Evolutionary conservation across 1,140 invertebrate species (phyloP).

Genomic region (Aphelinus atriplicis): DNA sequence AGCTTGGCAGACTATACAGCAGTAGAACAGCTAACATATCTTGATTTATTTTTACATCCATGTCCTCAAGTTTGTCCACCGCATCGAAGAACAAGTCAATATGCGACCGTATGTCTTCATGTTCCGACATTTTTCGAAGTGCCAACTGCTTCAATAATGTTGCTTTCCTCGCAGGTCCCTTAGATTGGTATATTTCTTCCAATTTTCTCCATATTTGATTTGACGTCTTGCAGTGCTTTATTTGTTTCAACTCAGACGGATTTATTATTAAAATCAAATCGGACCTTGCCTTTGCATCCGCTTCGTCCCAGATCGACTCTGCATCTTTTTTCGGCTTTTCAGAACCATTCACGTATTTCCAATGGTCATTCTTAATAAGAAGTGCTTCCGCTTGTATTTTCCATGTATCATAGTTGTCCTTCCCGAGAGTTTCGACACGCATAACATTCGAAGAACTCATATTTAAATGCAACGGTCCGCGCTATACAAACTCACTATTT

Average conservation of each 20-base stretch:
- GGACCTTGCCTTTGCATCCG: not conserved
- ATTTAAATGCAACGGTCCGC: too few species aligned
- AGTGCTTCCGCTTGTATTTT: constrained; percentile 2
- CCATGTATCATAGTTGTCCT: constrained; percentile 23
- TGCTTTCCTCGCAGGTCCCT: not conserved
- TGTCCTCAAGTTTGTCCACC: too few species aligned
- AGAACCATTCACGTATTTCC: not conserved
- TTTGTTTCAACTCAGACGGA: not conserved
- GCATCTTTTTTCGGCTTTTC: not conserved
- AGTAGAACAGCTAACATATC: constrained; percentile 1
- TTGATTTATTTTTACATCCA: not conserved
- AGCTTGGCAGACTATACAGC: not conserved
- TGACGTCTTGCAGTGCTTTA: not conserved
- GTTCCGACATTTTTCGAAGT: too few species aligned
- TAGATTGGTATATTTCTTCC: not conserved
- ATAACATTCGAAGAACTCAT: too few species aligned
- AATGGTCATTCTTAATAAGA: not conserved
- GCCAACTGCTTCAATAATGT: too few species aligned
- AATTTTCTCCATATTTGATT: not conserved
- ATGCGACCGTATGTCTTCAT: too few species aligned
- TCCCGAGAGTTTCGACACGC: constrained; percentile 1
- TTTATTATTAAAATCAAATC: not conserved
- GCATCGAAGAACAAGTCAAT: too few species aligned
- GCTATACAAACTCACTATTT: too few species aligned
- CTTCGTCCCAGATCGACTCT: not conserved